Evolutionary conservation across 2,888 invertebrate species (phyloP).

Genomic region (Heteromyza rotundicornis): DNA sequence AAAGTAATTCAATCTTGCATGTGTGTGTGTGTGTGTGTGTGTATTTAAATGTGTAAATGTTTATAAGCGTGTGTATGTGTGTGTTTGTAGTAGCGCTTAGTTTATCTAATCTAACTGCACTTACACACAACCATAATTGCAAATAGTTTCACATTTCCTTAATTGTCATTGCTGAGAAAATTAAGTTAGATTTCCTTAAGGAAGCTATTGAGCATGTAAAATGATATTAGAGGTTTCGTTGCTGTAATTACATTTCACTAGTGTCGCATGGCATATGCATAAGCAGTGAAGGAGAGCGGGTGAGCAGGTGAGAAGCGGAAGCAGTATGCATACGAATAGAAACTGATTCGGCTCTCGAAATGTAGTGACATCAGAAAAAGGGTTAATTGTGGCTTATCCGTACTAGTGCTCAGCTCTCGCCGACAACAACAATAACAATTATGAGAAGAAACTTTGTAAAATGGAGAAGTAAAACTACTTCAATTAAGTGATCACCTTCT

Average conservation of each 20-base stretch:
- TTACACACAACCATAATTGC: conserved; percentile 8
- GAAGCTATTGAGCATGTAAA: conserved; percentile 8
- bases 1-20: neutral
- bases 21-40: neutral
- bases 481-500: too few species aligned
- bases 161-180: conserved; percentile 2
- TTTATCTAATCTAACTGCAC: conserved; percentile 4
- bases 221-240: conserved; percentile 1
- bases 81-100: neutral
- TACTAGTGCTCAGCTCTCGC: too few species aligned
- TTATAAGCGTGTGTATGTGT: neutral
- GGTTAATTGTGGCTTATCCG: too few species aligned
- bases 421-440: too few species aligned
- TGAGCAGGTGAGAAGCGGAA: too few species aligned
- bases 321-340: too few species aligned
- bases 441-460: too few species aligned
- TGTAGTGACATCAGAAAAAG: too few species aligned
- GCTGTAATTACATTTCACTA: neutral
- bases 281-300: too few species aligned
- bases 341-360: too few species aligned
- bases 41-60: neutral
- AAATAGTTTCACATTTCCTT: conserved; percentile 6
- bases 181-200: conserved; percentile 2
- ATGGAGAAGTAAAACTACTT: too few species aligned
- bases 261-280: too few species aligned